phyloP scores from a whole-genome alignment of 2,888 invertebrate species.

The Heliconius sara region DNA sequence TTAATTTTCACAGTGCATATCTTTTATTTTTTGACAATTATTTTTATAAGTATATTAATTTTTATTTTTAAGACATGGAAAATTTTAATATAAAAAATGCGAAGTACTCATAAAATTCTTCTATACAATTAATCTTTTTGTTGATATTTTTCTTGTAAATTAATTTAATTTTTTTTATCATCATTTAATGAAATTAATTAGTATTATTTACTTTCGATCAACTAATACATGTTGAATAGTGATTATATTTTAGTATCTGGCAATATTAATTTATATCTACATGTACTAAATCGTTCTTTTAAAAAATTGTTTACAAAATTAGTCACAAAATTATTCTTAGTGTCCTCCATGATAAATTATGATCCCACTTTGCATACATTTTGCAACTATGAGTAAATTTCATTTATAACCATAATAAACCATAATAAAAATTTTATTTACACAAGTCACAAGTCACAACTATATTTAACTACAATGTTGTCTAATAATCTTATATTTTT shows the following conservation, averaged over 20 bases:
- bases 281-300: background rate
- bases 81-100: background rate
- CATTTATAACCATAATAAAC: too few species aligned
- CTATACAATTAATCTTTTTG: background rate
- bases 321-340: background rate
- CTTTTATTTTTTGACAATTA: constrained; percentile 27
- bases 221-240: background rate
- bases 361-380: background rate
- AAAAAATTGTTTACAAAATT: background rate
- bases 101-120: too few species aligned
- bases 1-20: constrained; percentile 3
- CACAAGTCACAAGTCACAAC: too few species aligned
- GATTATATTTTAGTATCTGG: background rate
- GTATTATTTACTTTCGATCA: background rate
- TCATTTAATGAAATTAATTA: background rate
- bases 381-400: background rate
- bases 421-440: too few species aligned
- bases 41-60: background rate
- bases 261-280: background rate
- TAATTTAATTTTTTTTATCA: background rate
- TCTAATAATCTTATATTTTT: background rate
- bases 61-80: constrained; percentile 12
- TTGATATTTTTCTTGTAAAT: too few species aligned
- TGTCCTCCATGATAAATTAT: background rate
- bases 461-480: background rate